Conservation (phyloP, 2,888 invertebrate genomes). For the Calliopum simillimum region DNA sequence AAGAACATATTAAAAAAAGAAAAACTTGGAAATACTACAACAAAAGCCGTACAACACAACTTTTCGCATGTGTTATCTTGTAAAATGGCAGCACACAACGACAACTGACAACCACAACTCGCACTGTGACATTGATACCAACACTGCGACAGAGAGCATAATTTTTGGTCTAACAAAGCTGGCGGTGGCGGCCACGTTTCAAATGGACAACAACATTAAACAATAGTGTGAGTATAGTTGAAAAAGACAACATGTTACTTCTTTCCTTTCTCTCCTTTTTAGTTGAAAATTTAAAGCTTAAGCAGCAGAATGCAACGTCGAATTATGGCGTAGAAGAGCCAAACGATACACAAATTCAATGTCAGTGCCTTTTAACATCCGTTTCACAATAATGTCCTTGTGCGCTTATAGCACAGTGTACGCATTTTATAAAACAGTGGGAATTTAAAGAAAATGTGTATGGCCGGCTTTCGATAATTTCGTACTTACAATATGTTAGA, state of each 20-base stretch:
- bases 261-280: too few species aligned
- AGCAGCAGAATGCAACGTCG: background rate
- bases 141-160: background rate
- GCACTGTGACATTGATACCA: background rate
- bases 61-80: constrained; percentile 42
- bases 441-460: too few species aligned
- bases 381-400: background rate
- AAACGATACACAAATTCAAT: constrained; percentile 55
- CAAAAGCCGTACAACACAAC: background rate
- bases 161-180: background rate
- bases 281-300: background rate
- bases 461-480: too few species aligned
- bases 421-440: too few species aligned
- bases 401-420: background rate
- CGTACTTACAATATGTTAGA: too few species aligned
- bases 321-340: background rate
- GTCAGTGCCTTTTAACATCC: constrained; percentile 47
- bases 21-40: background rate
- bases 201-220: background rate
- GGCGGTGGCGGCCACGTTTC: background rate
- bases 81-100: background rate
- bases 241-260: background rate
- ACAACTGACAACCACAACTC: background rate
- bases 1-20: background rate
- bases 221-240: background rate